Conservation (phyloP, 2,113 vertebrate species). For the Plecturocebus donacophilus region DNA sequence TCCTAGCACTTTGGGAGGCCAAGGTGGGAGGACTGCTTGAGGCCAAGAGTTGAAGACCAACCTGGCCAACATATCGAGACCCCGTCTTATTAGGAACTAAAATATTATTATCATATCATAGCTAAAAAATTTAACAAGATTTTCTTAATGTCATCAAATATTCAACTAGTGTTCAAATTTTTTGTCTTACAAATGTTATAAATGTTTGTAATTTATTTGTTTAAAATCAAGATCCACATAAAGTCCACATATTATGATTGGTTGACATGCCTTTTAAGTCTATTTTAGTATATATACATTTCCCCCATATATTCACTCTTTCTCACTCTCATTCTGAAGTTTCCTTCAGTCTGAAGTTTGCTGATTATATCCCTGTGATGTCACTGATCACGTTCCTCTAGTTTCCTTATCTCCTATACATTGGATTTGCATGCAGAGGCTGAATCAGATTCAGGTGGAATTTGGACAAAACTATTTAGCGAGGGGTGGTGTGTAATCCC, state of each 20-base stretch:
- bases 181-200: background rate
- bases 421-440: background rate
- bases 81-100: background rate
- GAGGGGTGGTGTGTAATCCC: background rate
- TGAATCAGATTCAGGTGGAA: background rate
- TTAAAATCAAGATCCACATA: background rate
- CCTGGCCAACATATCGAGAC: too few species aligned
- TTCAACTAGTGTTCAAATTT: background rate
- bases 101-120: background rate
- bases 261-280: background rate
- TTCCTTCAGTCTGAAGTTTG: background rate
- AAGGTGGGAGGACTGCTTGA: too few species aligned
- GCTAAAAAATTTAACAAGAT: slow-evolving; percentile 4
- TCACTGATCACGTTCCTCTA: background rate
- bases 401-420: background rate
- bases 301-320: background rate
- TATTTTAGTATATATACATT: background rate
- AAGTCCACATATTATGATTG: background rate
- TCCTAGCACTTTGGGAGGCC: too few species aligned
- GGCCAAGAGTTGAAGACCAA: too few species aligned
- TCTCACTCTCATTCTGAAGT: background rate
- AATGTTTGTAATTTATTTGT: background rate
- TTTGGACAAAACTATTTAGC: background rate
- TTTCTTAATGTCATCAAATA: background rate
- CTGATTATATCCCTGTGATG: background rate